A percentile compares a stretch with the other conserved stretches of the same genome.
These are phyloP conservation scores for Meteorus cinctellus DNA, from an alignment of 2,888 invertebrate genomes.

Conservation along the genomic window DNA sequence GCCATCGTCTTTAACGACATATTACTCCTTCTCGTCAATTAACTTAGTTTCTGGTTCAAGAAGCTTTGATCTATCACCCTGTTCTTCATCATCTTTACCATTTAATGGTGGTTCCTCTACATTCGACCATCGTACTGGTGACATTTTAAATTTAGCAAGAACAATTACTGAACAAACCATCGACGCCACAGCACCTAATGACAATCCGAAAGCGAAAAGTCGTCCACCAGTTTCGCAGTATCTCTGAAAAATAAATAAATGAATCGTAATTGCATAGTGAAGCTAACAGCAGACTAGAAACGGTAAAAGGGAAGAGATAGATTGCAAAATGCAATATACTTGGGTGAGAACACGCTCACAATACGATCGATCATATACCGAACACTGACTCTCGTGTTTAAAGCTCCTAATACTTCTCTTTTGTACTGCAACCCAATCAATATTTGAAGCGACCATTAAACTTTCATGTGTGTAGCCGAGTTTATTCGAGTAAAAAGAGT, in stretches of 20 bases:
- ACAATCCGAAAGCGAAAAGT: constrained; percentile 39
- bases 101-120: constrained; percentile 55
- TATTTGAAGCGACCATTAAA: constrained; percentile 49
- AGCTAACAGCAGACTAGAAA: neutral
- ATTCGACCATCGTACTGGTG: constrained; percentile 55
- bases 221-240: constrained; percentile 39
- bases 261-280: neutral
- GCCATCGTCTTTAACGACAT: neutral
- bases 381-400: constrained; percentile 46
- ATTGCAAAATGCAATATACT: constrained; percentile 50
- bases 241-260: constrained; percentile 40
- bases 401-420: constrained; percentile 47
- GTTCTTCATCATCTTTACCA: constrained; percentile 53
- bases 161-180: constrained; percentile 39
- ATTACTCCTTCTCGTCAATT: constrained; percentile 61
- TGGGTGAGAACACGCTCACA: constrained; percentile 51
- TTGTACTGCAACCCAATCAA: constrained; percentile 60
- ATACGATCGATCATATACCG: constrained; percentile 50
- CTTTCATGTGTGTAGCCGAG: neutral
- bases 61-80: constrained; percentile 62
- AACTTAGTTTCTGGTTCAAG: constrained; percentile 59
- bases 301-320: constrained; percentile 41
- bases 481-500: neutral
- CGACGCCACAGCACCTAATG: constrained; percentile 42
- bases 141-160: constrained; percentile 54